A percentile compares a stretch with the other conserved stretches of the same genome.
These are phyloP conservation scores for Polietes domitor DNA, from an alignment of 2,888 invertebrate species.

Conservation along the genomic window DNA sequence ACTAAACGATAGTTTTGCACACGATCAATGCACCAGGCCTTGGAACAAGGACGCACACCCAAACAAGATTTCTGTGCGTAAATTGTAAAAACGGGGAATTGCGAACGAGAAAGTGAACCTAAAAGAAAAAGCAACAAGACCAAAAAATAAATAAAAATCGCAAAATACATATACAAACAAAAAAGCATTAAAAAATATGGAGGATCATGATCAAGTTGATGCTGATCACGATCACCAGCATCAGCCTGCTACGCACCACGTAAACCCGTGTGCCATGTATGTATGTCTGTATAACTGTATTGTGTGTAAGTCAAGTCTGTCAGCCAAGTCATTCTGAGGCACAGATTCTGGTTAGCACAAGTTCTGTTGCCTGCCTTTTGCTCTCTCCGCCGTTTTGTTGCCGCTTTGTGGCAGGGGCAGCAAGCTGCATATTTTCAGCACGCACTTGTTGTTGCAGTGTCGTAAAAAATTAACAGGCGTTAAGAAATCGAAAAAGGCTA, in stretches of 20 bases:
- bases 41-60: conserved; percentile 93
- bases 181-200: conserved; percentile 36
- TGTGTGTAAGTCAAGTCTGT: conserved; percentile 19
- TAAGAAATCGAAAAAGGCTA: conserved; percentile 67
- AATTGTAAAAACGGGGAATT: conserved; percentile 97
- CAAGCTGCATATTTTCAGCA: conserved; percentile 63
- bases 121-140: conserved; percentile 74
- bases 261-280: conserved; percentile 38
- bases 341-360: conserved; percentile 45
- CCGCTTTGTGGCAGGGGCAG: conserved; percentile 17
- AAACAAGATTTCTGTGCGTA: conserved; percentile 97
- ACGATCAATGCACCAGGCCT: conserved; percentile 97
- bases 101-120: conserved; percentile 95
- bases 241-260: conserved; percentile 20
- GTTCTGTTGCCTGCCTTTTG: background rate
- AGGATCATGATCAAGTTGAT: conserved; percentile 33
- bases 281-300: background rate
- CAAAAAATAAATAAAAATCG: conserved; percentile 35
- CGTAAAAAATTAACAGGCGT: conserved; percentile 67
- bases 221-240: background rate
- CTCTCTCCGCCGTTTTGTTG: background rate
- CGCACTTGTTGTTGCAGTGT: conserved; percentile 66
- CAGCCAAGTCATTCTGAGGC: conserved; percentile 19
- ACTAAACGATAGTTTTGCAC: conserved; percentile 93
- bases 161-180: conserved; percentile 30